A percentile compares a stretch with the other conserved stretches of the same genome.
phyloP scores from a whole-genome alignment of 2,888 invertebrate species.

The Meganola albula region DNA sequence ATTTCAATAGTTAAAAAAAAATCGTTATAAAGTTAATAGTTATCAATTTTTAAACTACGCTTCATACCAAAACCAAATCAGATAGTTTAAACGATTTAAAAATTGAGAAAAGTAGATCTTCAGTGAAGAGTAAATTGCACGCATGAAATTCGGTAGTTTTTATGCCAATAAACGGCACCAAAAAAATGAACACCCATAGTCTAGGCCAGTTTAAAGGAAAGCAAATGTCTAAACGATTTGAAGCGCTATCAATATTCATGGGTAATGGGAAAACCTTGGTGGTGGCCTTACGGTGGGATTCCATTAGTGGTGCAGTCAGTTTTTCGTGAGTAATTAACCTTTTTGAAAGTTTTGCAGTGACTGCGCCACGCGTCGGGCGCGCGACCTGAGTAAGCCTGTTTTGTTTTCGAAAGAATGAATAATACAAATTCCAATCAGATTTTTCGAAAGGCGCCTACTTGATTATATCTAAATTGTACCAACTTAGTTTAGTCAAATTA shows the following conservation, averaged over 20 bases:
- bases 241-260: slow-evolving; percentile 58
- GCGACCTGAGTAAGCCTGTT: slow-evolving; percentile 36
- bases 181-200: slow-evolving; percentile 50
- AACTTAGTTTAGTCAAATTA: too few relatives aligned
- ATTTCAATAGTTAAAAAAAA: too few relatives aligned
- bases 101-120: too few relatives aligned
- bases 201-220: slow-evolving; percentile 36
- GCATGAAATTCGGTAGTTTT: too few relatives aligned
- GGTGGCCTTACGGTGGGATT: slow-evolving; percentile 59
- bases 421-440: background rate
- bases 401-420: slow-evolving; percentile 5
- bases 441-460: slow-evolving; percentile 13
- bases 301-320: slow-evolving; percentile 45
- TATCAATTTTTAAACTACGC: too few relatives aligned
- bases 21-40: too few relatives aligned
- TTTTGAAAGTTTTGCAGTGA: slow-evolving; percentile 46
- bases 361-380: slow-evolving; percentile 61
- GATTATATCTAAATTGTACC: too few relatives aligned
- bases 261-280: slow-evolving; percentile 55
- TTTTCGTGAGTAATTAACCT: slow-evolving; percentile 62
- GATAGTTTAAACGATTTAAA: too few relatives aligned
- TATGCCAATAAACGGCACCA: slow-evolving; percentile 27
- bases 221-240: slow-evolving; percentile 54
- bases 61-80: too few relatives aligned
- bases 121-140: too few relatives aligned